A percentile compares a stretch with the other conserved stretches of the same genome.
These are phyloP conservation scores for Macrosteles quadrilineatus DNA, from an alignment of 1,140 invertebrate genomes.

Conservation along the genomic window DNA sequence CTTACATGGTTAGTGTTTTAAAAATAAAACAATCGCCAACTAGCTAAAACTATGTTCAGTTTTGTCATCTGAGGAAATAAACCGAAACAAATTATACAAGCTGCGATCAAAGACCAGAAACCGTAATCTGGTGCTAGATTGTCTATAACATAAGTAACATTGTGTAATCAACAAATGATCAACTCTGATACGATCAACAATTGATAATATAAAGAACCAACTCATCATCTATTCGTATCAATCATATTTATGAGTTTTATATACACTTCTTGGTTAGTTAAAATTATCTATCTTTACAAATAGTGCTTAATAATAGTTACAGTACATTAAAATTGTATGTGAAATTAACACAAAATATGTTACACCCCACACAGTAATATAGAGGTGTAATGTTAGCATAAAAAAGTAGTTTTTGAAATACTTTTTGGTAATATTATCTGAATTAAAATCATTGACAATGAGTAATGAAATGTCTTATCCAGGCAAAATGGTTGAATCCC, in stretches of 20 bases:
- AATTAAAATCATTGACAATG: no score
- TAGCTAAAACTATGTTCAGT: conserved; percentile 22
- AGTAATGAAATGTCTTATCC: no score
- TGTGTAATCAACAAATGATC: conserved; percentile 16
- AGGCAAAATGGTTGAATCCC: no score
- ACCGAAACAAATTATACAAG: not conserved
- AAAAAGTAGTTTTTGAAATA: no score
- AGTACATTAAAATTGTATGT: not conserved
- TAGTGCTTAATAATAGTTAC: not conserved
- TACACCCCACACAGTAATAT: no score
- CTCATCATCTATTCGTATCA: not conserved
- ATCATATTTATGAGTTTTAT: not conserved
- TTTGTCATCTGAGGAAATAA: not conserved
- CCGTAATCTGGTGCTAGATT: not conserved
- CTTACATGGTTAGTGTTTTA: conserved; percentile 30
- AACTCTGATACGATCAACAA: not conserved
- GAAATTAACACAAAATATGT: no score
- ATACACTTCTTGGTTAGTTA: not conserved
- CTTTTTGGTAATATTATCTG: no score
- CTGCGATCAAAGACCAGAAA: not conserved
- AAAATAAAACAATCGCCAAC: conserved; percentile 29
- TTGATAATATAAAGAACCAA: not conserved
- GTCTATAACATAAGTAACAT: conserved; percentile 19
- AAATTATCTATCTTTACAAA: not conserved
- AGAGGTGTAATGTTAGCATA: no score